phyloP scores from a whole-genome alignment of 2,113 vertebrate species.

The Oryzias woworae region DNA sequence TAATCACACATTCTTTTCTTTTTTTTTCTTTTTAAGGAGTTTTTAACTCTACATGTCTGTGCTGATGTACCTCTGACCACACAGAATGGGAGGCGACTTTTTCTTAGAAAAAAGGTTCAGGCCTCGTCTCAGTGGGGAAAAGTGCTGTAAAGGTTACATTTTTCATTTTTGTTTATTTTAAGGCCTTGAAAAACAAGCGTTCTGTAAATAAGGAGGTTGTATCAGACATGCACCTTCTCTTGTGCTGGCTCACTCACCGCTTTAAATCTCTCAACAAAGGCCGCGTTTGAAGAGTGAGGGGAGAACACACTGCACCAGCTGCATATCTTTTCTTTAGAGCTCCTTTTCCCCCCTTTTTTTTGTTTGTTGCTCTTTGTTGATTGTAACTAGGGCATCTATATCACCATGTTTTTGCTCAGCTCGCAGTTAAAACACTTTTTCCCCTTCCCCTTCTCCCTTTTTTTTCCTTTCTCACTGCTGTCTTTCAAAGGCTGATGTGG shows the following conservation, averaged over 20 bases:
- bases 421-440: conserved; percentile 81
- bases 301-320: conserved; percentile 67
- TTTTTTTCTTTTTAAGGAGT: conserved; percentile 33
- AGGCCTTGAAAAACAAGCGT: conserved; percentile 33
- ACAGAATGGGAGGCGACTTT: conserved; percentile 53
- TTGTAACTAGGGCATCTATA: conserved; percentile 85
- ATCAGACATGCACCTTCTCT: conserved; percentile 61
- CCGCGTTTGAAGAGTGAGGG: conserved; percentile 63
- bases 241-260: conserved; percentile 34
- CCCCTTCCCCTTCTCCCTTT: conserved; percentile 20
- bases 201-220: conserved; percentile 70
- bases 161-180: conserved; percentile 78
- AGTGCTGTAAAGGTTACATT: conserved; percentile 75
- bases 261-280: conserved; percentile 65
- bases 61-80: conserved; percentile 53
- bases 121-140: conserved; percentile 69
- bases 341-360: conserved; percentile 37
- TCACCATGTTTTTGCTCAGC: conserved; percentile 76
- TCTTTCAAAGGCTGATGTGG: conserved; percentile 91
- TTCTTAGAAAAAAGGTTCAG: conserved; percentile 71
- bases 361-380: conserved; percentile 75
- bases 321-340: conserved; percentile 68
- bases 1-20: conserved; percentile 45
- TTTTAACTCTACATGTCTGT: conserved; percentile 29
- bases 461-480: conserved; percentile 67